Base-by-base conservation (phyloP, 2,113 vertebrate genomes). In the Petroica traversi region DNA sequence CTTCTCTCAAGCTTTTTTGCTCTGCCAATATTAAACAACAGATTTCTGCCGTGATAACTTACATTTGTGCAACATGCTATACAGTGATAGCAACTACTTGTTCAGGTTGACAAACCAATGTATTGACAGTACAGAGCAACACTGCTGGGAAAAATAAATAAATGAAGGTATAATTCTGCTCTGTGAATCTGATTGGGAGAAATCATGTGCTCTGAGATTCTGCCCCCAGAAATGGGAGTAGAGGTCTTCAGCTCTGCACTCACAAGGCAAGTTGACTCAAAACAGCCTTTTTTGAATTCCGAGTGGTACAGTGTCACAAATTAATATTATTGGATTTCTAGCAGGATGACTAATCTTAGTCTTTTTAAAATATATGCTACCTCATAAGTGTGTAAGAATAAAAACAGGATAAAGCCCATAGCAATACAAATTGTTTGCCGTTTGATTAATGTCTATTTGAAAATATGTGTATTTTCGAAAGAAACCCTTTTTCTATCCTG, bases 361-460 rank as follows among this genome's bases (percentile, higher is more conserved):
- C 11, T 51, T 79, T 77, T 58, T 17, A 33, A 88, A 92, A 52
- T 78, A 76, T 79, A 61, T 89, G 49, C 95, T 94, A 73, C 71
- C 80, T 96, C 49, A 25, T 80, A 90, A 94, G 91, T 89, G 54
- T 67, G 58, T 84, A 79, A 82, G 75, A 93, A 94, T 87, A 83
- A 96, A 97, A 98, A 40, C 67, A 94, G 58, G 74, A 89, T 92
- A 97, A 97, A 97, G 89, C 96, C 91, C 54, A 88, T 71, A 96
- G 97, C 90, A 94, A 96, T 81, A 92, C 83, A 92, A 43, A 61
- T 91, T 97, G 92, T 96, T 96, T 97, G 79, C 71, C 71, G 92
- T 96, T 96, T 97, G 97, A 98, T 97, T 97, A 97, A 97, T 96
- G 91, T 93, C 28, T 54, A 79, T 86, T 95, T 97, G 96, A 94